Evolutionary conservation across 2,888 invertebrate genomes (phyloP), one percentile per base, ranked within the genome.

Genomic region (Terebella lapidaria): DNA sequence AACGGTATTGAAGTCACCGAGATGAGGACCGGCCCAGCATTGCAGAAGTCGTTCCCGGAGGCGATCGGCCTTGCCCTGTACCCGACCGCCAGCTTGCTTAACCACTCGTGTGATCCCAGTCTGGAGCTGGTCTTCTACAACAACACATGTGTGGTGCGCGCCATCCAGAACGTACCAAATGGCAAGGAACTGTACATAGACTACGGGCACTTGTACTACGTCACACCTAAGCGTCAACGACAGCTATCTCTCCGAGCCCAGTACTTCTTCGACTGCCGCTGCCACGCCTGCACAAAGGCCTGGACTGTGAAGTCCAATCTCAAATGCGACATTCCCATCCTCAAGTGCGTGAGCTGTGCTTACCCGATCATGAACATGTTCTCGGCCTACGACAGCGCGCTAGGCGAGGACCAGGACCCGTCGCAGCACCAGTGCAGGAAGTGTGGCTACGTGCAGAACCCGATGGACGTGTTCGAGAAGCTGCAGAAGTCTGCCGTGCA

Each of bases 61-160:
- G 56, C 52, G 24, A 76, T 85, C 55, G 91, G 89, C 0, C 88
- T 90, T 2, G 91, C 88, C 0, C 89, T 92, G 72, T 91, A 88
- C 76, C 91, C 92, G 0, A 87, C 89, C 1, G 87, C 90, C 0
- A 90, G 91, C 70, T 87, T 92, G 82, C 89, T 93, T 87, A 94
- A 94, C 79, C 94, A 94, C 81, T 88, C 91, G 1, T 94, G 94
- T 75, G 86, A 88, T 64, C 87, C 91, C 5, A 72, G 70, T 10
- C 70, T 71, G 49, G 64, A 63, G 57, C 87, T 66, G 72, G 89
- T 89, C 71, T 92, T 89, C 78, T 63, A 87, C 77, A 87, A 88
- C 51, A 84, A 86, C 63, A 83, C 84, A 18, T 84, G 92, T 27
- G 85, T 89, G 63, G 88, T 91, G 1, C 86, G 87, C 69, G 87